Evolutionary conservation across 2,888 invertebrate genomes (phyloP), one percentile per base, ranked within the genome.

Genomic region (Kryphioiulus occultus): DNA sequence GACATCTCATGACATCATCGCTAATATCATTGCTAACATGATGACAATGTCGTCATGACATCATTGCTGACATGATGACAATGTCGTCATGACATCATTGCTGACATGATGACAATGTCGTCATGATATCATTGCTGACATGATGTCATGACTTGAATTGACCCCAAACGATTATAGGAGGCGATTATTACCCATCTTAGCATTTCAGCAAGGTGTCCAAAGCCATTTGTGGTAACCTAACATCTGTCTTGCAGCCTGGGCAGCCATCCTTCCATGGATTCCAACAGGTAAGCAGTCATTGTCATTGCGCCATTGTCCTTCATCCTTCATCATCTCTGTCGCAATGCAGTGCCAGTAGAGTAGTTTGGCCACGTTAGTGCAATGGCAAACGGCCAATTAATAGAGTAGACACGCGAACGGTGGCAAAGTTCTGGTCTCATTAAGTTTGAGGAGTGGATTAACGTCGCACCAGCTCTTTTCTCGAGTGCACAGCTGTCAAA

Each of bases 351-450:
- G 68, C 26, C 68, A n/a, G n/a, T n/a, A n/a, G n/a, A 26, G 68
- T 26, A 9, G 26, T 68, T 68, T 68, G 22, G 22, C 68, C 22
- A 26, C 9, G 68, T 53, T 53, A 53, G 53, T 53, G 1, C n/a
- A 53, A 53, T 19, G 4, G 68, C 68, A 68, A 68, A 68, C 68
- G 68, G 7, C n/a, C 26, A 68, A 68, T 68, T 68, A 68, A 68
- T 68, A 68, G 68, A 68, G 68, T 68, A 68, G 68, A 68, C 68
- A 68, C 68, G 22, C 68, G 12, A n/a, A 9, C n/a, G 68, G 68
- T 68, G 68, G 68, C 68, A 68, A 68, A 68, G 26, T 68, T 22
- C 68, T 26, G 68, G 68, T 68, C 68, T 68, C 68, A 68, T 68
- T 68, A 68, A 68, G 26, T 68, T 68, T 68, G 22, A 22, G 68